Conservation (phyloP, 2,113 vertebrate species). For the Anarhynchus alexandrinus region DNA sequence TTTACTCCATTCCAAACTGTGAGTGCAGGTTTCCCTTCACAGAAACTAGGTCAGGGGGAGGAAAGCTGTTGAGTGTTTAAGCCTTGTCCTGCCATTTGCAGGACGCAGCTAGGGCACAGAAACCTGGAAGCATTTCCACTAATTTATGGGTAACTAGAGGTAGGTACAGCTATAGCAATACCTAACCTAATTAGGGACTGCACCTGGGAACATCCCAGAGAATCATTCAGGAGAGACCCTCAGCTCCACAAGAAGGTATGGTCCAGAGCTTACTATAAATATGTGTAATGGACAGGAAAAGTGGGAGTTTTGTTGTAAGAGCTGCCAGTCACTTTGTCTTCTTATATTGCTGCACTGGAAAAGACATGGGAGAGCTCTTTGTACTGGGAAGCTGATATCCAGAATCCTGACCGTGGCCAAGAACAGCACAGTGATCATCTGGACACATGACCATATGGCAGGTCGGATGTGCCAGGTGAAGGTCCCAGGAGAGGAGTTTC, state of each 20-base stretch:
- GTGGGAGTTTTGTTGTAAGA: not conserved
- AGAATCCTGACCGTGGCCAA: not conserved
- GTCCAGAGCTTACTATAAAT: not conserved
- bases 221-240: fast-evolving
- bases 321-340: not conserved
- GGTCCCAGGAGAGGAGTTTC: not conserved
- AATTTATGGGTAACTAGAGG: not conserved
- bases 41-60: not conserved
- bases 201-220: not conserved
- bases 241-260: not conserved
- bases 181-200: not conserved
- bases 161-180: not conserved
- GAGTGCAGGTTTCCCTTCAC: not conserved
- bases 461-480: not conserved
- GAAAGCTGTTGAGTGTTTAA: not conserved
- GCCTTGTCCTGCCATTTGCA: not conserved
- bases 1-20: not conserved
- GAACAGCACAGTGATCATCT: not conserved
- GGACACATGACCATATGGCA: not conserved
- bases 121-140: not conserved
- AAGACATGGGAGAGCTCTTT: not conserved
- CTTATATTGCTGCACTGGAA: not conserved
- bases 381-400: not conserved
- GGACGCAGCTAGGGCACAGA: not conserved
- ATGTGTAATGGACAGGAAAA: not conserved